These are phyloP conservation scores for Polymixis lichenea DNA, from an alignment of 2,888 invertebrate species.

Conservation along the genomic window DNA sequence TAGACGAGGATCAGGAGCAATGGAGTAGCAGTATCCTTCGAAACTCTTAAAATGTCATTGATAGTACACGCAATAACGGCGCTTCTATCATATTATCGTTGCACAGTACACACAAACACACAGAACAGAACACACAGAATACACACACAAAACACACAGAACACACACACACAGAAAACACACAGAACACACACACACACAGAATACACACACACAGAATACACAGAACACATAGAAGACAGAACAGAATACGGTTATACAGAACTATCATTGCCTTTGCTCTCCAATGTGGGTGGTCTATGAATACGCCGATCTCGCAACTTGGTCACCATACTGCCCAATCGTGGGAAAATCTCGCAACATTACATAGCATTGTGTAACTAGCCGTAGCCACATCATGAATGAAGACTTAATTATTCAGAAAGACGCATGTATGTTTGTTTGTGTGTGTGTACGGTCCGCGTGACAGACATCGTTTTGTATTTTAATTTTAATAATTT, in stretches of 20 bases:
- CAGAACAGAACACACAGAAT: no score
- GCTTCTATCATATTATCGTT: no score
- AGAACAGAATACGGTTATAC: not conserved
- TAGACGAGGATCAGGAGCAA: no score
- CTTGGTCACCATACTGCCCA: slow-evolving; percentile 24
- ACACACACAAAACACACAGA: no score
- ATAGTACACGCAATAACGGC: no score
- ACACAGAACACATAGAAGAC: no score
- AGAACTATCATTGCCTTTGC: not conserved
- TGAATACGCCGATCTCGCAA: slow-evolving; percentile 11
- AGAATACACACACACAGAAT: no score
- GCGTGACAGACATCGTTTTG: slow-evolving; percentile 30
- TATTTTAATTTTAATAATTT: slow-evolving; percentile 32
- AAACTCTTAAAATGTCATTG: no score
- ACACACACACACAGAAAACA: no score
- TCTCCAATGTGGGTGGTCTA: slow-evolving; percentile 29
- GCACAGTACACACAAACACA: no score
- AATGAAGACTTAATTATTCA: slow-evolving; percentile 56
- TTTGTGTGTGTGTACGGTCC: slow-evolving; percentile 15
- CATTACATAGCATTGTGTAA: slow-evolving; percentile 46
- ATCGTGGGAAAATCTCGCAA: slow-evolving; percentile 50
- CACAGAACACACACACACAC: no score
- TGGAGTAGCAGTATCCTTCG: no score
- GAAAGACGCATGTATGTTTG: slow-evolving; percentile 28
- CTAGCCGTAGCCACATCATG: slow-evolving; percentile 21